These are phyloP conservation scores for Philonicus albiceps DNA, from an alignment of 2,888 invertebrate species.

Conservation along the genomic window DNA sequence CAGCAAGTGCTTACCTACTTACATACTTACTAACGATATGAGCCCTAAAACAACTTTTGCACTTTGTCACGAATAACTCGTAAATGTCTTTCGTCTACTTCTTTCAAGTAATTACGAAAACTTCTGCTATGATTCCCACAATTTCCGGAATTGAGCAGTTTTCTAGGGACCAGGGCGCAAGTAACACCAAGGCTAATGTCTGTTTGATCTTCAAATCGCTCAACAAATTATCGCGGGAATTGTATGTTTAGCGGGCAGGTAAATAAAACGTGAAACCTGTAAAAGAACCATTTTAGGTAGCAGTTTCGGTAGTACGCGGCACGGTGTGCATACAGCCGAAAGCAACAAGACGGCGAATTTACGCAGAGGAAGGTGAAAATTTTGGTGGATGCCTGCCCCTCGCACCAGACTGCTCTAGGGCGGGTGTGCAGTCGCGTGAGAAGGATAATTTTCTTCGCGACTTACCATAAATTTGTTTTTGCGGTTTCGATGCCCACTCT, in stretches of 20 bases:
- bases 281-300: conserved; percentile 37
- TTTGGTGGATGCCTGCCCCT: conserved; percentile 15
- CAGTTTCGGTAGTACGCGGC: neutral
- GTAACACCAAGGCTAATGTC: conserved; percentile 17
- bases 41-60: neutral
- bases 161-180: neutral
- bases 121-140: neutral
- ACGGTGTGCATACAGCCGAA: neutral
- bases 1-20: neutral
- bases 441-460: conserved; percentile 42
- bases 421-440: conserved; percentile 16
- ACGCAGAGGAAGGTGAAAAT: neutral
- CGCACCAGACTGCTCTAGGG: neutral
- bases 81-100: conserved; percentile 5
- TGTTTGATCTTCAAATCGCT: conserved; percentile 37
- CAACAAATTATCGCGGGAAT: conserved; percentile 28
- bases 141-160: neutral
- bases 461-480: conserved; percentile 32
- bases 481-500: conserved; percentile 24
- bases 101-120: conserved; percentile 22
- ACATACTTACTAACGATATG: neutral
- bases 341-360: neutral
- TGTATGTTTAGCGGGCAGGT: conserved; percentile 16
- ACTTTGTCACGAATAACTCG: conserved; percentile 5
- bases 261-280: conserved; percentile 29